Conservation (phyloP, 2,797 vertebrate genomes). For the Rhynchotus rufescens region DNA sequence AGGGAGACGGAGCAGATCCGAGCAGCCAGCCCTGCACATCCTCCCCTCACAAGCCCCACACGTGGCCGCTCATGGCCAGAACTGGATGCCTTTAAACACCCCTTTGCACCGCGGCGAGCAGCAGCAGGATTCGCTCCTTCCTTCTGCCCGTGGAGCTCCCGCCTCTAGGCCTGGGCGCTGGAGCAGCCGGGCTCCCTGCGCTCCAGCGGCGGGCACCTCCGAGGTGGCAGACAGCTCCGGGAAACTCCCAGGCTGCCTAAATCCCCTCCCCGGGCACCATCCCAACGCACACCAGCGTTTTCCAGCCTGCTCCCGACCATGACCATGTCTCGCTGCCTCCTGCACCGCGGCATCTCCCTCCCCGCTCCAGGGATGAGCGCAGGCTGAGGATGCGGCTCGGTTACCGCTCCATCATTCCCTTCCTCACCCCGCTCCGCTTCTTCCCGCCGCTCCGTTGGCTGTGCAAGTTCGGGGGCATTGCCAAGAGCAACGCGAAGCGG, state of each 20-base stretch:
- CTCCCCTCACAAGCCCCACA: neutral
- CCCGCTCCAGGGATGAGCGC: neutral
- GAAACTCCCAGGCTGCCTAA: neutral
- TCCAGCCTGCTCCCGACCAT: neutral
- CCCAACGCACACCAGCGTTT: neutral
- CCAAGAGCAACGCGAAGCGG: constrained; percentile 53
- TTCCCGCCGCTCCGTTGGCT: constrained; percentile 28
- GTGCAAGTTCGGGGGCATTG: constrained; percentile 54
- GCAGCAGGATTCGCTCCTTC: accelerated
- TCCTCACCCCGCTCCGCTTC: neutral
- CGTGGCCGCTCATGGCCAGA: neutral
- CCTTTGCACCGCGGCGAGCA: neutral
- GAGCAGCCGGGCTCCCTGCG: neutral
- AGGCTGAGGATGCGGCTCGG: constrained; percentile 15
- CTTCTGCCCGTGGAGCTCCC: neutral
- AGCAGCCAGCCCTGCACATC: neutral
- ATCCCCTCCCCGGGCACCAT: neutral
- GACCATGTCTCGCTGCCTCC: neutral
- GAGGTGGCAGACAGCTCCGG: neutral
- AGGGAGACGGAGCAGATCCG: too few species aligned
- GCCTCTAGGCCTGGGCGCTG: neutral
- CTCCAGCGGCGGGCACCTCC: neutral
- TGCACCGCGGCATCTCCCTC: neutral
- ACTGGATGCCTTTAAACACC: neutral
- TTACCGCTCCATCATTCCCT: constrained; percentile 19